phyloP scores from a whole-genome alignment of 2,113 vertebrate species.

The Neodontobutis hainanensis region DNA sequence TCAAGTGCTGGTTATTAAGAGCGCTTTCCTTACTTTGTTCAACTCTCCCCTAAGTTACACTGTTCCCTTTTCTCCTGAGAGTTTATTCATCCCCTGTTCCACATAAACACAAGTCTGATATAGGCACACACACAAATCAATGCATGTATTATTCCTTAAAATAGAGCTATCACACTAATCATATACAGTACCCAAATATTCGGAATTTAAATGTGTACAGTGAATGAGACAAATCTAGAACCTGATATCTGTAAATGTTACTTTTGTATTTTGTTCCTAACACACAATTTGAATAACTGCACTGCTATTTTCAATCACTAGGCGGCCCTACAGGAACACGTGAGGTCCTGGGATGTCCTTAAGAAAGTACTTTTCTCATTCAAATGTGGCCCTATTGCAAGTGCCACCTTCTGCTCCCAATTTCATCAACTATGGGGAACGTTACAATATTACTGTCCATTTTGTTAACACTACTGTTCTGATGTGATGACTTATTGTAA shows the following conservation, averaged over 20 bases:
- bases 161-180: neutral
- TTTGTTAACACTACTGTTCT: too few relatives aligned
- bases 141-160: neutral
- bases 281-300: conserved; percentile 3
- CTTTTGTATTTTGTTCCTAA: neutral
- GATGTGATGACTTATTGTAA: too few relatives aligned
- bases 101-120: neutral
- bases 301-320: conserved; percentile 38
- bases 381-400: too few relatives aligned
- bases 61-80: neutral
- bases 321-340: conserved; percentile 10
- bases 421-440: too few relatives aligned
- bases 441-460: too few relatives aligned
- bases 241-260: neutral
- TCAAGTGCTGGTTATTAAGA: conserved; percentile 5
- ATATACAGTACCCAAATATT: neutral
- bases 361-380: too few relatives aligned
- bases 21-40: neutral
- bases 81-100: neutral
- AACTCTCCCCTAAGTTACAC: conserved; percentile 11
- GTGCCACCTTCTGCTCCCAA: too few relatives aligned
- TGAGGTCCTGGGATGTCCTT: neutral
- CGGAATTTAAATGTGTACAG: too few relatives aligned
- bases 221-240: too few relatives aligned
- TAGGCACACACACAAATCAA: neutral